Base-by-base conservation (phyloP, 2,797 vertebrate genomes). In the Rhinichthys osculus region DNA sequence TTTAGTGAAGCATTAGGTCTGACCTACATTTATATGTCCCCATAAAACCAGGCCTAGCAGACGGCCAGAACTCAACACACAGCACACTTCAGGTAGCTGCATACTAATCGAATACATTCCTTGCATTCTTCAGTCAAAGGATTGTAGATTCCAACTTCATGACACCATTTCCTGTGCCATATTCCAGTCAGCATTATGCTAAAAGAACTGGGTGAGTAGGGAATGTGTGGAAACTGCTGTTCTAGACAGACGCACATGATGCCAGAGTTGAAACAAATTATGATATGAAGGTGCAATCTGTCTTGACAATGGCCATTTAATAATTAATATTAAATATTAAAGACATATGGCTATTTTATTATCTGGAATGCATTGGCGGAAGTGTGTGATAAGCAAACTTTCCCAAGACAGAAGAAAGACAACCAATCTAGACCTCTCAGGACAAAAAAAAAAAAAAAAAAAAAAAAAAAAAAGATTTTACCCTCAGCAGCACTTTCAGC, bases 11-110 rank as follows among this genome's bases (percentile, higher is more conserved):
- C 90, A 88, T 82, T 54, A 83, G 88, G 90, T 92, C 89, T 88
- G 94, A 94, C 94, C 94, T 92, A 94, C 91, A 94, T 95, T 94
- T 84, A 91, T 87, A 83, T 73, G 88, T 88, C 90, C 89, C 92
- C 91, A 94, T 92, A 92, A 70, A 94, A 91, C 86, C 82, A 70
- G 83, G 79, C 52, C 73, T 52, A 66, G 85, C 84, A 44, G 73
- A 86, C 86, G 38, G 85, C 83, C 81, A 83, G 73, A 82, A 83
- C 67, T 50, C 82, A 38, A 82, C 2, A 72, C 62, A 78, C 69
- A 80, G 76, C 67, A 47, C 78, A 79, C 78, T 52, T 92, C 74
- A 86, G 83, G 57, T 80, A 82, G 59, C 67, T 33, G 78, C 50
- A 70, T 19, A 78, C 33, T 78, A 67, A 86, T 82, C 73, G 33